Evolutionary conservation across 2,797 vertebrate species (phyloP).

Genomic region (Anguilla obscura): DNA sequence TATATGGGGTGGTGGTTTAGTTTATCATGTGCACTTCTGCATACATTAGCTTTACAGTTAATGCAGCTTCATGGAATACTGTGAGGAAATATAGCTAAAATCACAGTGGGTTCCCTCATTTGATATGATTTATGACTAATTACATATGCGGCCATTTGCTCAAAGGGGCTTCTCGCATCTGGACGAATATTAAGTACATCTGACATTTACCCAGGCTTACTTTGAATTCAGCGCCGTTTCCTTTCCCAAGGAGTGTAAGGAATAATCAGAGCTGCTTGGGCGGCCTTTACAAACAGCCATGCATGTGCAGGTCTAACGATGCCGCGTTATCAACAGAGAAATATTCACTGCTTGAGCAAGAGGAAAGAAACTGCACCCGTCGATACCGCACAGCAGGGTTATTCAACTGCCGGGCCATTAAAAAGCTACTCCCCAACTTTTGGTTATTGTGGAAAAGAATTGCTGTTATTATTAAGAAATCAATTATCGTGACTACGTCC

Average conservation of each 20-base stretch:
- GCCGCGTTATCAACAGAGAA: neutral
- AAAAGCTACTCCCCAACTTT: neutral
- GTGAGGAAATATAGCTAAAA: neutral
- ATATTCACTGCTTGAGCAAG: neutral
- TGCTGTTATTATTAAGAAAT: too few relatives aligned
- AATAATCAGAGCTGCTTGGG: neutral
- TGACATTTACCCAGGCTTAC: neutral
- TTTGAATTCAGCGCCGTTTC: neutral
- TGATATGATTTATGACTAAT: neutral
- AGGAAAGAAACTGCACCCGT: neutral
- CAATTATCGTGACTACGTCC: too few relatives aligned
- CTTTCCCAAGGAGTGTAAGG: neutral
- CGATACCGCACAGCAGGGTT: neutral
- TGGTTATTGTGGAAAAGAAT: too few relatives aligned
- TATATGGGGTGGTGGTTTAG: neutral
- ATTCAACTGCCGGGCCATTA: neutral
- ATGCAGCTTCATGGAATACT: neutral
- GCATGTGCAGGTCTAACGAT: neutral
- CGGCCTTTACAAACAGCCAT: neutral
- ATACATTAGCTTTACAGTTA: neutral
- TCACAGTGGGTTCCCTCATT: neutral
- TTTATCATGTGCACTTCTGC: neutral
- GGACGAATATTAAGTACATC: neutral
- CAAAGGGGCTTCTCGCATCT: neutral
- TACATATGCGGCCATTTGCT: neutral